phyloP scores from a whole-genome alignment of 2,113 vertebrate genomes.

The Rana temporaria region DNA sequence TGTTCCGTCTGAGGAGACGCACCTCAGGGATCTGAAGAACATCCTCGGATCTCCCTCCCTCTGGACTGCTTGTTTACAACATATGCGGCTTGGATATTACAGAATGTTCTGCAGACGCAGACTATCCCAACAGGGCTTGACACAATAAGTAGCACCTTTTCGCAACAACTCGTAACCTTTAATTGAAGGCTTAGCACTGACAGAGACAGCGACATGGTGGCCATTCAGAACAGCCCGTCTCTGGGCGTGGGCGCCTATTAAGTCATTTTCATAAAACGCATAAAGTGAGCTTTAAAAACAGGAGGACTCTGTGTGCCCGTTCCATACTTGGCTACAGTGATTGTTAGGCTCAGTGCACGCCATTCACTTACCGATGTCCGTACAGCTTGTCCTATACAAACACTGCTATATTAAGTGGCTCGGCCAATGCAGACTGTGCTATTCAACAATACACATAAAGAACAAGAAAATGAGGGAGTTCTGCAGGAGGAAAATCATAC shows the following conservation, averaged over 20 bases:
- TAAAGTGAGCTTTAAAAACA: conserved; percentile 21
- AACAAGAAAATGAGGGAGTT: neutral
- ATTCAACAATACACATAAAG: conserved; percentile 4
- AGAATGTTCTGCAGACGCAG: neutral
- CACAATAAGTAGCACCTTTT: neutral
- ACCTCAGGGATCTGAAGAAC: neutral
- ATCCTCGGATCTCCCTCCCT: conserved; percentile 3
- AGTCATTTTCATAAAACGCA: conserved; percentile 36
- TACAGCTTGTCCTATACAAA: too few relatives aligned
- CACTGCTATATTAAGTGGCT: conserved; percentile 13
- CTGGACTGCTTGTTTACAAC: conserved; percentile 23
- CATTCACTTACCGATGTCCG: conserved; percentile 7
- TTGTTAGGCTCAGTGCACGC: neutral
- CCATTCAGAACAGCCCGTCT: conserved; percentile 5
- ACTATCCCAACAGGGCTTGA: neutral
- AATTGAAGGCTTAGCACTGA: conserved; percentile 41
- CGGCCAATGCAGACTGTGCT: neutral
- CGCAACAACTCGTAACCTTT: neutral
- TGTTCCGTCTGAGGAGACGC: neutral
- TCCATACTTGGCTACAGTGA: neutral
- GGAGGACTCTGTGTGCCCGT: conserved; percentile 25
- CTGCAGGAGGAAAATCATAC: too few relatives aligned
- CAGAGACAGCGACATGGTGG: conserved; percentile 7
- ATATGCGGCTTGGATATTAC: neutral
- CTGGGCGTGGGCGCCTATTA: conserved; percentile 43